A percentile compares a stretch with the other conserved stretches of the same genome.
Evolutionary conservation across 92 coral and sea anemone genomes (phyloP).

Genomic region (Phymanthus crucifer): DNA sequence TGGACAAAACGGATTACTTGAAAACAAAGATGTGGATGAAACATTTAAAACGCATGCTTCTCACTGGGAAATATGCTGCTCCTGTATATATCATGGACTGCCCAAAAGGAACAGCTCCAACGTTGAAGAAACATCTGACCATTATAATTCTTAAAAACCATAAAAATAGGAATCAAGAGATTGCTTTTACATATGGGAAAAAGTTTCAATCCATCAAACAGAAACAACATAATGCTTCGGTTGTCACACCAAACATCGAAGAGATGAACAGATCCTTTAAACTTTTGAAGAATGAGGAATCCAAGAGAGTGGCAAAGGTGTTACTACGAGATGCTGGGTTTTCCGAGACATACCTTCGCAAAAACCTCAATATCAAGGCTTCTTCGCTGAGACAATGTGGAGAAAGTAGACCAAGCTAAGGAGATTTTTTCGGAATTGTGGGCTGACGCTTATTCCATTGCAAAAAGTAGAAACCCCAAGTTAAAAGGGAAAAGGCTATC

Average conservation of each 20-base stretch:
- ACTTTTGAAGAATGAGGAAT: conserved; percentile 13
- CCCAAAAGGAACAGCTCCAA: background rate
- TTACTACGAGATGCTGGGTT: conserved; percentile 7
- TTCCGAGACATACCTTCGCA: conserved; percentile 9
- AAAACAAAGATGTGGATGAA: conserved; percentile 15
- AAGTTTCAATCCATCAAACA: background rate
- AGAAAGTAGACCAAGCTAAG: background rate
- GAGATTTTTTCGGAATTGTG: background rate
- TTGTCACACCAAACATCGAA: background rate
- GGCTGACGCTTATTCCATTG: conserved; percentile 16
- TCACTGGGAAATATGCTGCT: conserved; percentile 22
- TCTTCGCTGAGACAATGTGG: background rate
- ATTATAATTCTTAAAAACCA: background rate
- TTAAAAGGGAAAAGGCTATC: background rate
- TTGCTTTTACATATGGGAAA: background rate
- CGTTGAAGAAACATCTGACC: conserved; percentile 5
- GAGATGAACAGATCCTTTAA: conserved; percentile 5
- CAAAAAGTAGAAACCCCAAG: conserved; percentile 3
- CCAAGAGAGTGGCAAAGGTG: conserved; percentile 11
- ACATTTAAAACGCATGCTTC: conserved; percentile 1
- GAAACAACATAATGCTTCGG: background rate
- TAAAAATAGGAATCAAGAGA: background rate
- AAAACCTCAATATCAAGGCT: conserved; percentile 10
- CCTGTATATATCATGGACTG: conserved; percentile 6
- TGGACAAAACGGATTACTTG: background rate